Base-by-base conservation (phyloP, 2,888 invertebrate species). In the Drosophila picticornis region DNA sequence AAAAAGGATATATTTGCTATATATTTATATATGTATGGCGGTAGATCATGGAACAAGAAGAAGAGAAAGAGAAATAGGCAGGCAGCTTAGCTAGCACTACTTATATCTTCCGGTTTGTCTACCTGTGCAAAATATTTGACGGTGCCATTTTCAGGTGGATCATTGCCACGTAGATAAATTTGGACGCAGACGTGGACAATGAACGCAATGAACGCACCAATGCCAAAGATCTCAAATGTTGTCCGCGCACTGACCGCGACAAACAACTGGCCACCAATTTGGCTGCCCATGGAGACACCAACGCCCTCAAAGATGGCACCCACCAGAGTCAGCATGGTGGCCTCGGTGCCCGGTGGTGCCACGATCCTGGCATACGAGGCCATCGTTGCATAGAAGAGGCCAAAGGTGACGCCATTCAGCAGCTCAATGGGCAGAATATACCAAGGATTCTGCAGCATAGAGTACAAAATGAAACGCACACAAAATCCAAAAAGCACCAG, bases 231-330 rank as follows among this genome's bases (percentile, higher is more conserved):
- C 68, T 95, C 94, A 92, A 97, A 97, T 0, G 96, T 96, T 52
- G 94, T 91, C 65, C 95, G 94, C 10, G 97, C 97, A 0, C 96
- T 95, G 64, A 95, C 94, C 0, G 91, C 87, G 22, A 94, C 94
- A 86, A 96, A 96, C 38, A 97, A 91, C 10, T 95, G 91, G 1
- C 97, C 97, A 22, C 96, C 97, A 60, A 97, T 93, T 16, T 96
- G 94, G 90, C 97, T 97, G 40, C 97, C 97, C 19, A 95, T 91
- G 0, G 97, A 96, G 0, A 97, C 96, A 22, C 97, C 98, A 19
- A 97, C 94, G 22, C 98, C 98, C 94, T 98, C 98, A 91, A 97
- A 98, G 55, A 97, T 94, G 4, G 97, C 97, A n/a, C 98, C 97
- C 38, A 97, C 96, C 48, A 98, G 93, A 61, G 98, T 98, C 96